Base-by-base conservation (phyloP, 2,888 invertebrate genomes). In the Lasius fuliginosus region DNA sequence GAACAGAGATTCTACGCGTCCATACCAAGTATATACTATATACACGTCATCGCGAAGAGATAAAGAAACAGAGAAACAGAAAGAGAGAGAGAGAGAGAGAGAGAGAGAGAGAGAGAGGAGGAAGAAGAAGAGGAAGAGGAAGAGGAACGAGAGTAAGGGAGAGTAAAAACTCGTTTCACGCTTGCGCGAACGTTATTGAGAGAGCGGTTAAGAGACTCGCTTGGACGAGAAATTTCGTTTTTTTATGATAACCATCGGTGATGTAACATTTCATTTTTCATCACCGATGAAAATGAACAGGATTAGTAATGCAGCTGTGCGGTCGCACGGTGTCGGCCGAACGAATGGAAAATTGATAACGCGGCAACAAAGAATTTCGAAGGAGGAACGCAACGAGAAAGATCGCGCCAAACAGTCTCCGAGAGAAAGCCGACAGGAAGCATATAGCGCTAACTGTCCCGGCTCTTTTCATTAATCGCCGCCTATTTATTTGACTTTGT, bases 101-200 rank as follows among this genome's bases (percentile, higher is more conserved):
- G 23, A 23, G 23, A 23, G 0, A 23, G 49, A n/a, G 12, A 36
- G 49, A 62, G 60, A 5, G 15, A 30, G 30, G 23, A 23, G 27
- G 71, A 46, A 56, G 27, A 36, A 62, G 69, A 67, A n/a, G 5
- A 36, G 49, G 27, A 56, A 49, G 15, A 49, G 36, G 33, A 12
- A 11, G 42, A 33, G 30, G 82, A 46, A 56, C 36, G 62, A 56
- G 71, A 64, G 73, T 60, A 77, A 86, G 86, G 74, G 83, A 83
- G 58, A 62, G 46, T 36, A 46, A 83, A 92, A 92, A 91, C 92
- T 92, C 91, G 91, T 92, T 92, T 92, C 92, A 92, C 90, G 92
- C 92, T 92, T 88, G 89, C 91, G 79, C 91, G 92, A 92, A 89
- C 90, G 88, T 92, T 92, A 92, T 92, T 88, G 91, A 90, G 88